Evolutionary conservation across 2,888 invertebrate genomes (phyloP), one percentile per base, ranked within the genome.

Genomic region (Rhyacophila evoluta): DNA sequence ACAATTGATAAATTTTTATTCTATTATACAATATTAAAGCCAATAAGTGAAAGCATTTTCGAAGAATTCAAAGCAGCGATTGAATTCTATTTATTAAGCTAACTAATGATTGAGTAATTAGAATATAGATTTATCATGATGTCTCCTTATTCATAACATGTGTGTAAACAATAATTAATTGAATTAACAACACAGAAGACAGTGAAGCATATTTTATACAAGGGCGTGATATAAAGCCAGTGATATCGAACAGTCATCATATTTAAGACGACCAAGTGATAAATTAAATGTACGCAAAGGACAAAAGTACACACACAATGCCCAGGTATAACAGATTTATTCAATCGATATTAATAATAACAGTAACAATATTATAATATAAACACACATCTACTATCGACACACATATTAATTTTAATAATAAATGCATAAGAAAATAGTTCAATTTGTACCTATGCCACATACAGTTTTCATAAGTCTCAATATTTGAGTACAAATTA

Each of bases 21-120:
- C 74, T 74, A 74, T 55, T 68, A 67, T 68, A 74, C 27, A 67
- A 11, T 69, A 74, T 74, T 74, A 74, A 74, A 74, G 74, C 74
- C 74, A 67, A 74, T 33, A 74, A 36, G 74, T 74, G 74, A 74
- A 55, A 67, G 67, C 36, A 67, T 74, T 29, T 69, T 33, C n/a
- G 15, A 28, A 74, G 67, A 67, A 67, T 74, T 74, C 74, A 36
- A 25, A 74, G 39, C 74, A 67, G 55, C 33, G 36, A 55, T 29
- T 74, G 33, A 33, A 69, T 28, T 69, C 29, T 29, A 69, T 55
- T 55, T 55, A 4, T 55, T 6, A 25, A 55, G 55, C 55, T 55
- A 41, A 41, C 41, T 41, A 41, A 55, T 55, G 55, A 55, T 55
- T 55, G 55, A 55, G 55, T 55, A 55, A 55, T 55, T 55, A 55